Conservation (phyloP, 1,140 invertebrate genomes). For the Polypedilum pembai region DNA sequence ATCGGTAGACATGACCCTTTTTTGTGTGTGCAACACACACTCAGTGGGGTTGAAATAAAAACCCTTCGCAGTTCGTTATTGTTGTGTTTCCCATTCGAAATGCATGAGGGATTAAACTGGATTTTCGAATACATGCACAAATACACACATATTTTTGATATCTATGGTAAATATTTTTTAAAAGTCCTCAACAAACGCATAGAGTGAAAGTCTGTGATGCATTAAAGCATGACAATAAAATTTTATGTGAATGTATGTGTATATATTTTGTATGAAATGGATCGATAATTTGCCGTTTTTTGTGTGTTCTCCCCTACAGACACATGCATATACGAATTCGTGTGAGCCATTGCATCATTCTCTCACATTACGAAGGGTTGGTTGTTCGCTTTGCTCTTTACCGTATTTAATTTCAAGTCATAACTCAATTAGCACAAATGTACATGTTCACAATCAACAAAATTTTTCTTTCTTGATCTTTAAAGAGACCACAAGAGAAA, state of each 20-base stretch:
- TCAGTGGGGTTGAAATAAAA: neutral
- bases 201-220: conserved; percentile 1
- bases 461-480: neutral
- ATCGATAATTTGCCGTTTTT: conserved; percentile 25
- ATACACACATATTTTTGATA: neutral
- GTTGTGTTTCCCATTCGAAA: neutral
- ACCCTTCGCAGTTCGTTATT: neutral
- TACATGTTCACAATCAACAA: conserved; percentile 2
- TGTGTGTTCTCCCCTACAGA: neutral
- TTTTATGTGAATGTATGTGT: neutral
- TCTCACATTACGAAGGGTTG: neutral
- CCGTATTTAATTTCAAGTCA: neutral
- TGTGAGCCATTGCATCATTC: neutral
- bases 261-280: neutral
- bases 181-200: neutral
- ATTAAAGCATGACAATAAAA: conserved; percentile 23
- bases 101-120: conserved; percentile 28
- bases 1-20: neutral
- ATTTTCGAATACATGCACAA: conserved; percentile 10
- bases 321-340: neutral
- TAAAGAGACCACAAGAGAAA: neutral
- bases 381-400: neutral
- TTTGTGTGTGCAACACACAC: neutral
- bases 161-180: neutral
- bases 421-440: conserved; percentile 17